phyloP scores from a whole-genome alignment of 2,113 vertebrate species.

The Sminthopsis crassicaudata region DNA sequence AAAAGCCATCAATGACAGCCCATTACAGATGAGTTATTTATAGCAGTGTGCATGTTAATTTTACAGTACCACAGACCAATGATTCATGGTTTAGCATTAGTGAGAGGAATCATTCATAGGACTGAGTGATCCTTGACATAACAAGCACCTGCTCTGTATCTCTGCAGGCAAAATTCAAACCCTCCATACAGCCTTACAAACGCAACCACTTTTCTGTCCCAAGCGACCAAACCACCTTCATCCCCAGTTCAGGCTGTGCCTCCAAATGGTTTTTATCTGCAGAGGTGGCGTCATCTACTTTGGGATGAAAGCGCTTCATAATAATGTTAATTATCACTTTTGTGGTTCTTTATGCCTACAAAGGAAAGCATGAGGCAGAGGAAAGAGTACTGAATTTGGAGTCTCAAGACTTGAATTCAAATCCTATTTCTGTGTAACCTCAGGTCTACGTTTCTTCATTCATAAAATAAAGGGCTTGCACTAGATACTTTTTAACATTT shows the following conservation, averaged over 20 bases:
- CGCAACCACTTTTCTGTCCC: neutral
- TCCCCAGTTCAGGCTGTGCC: neutral
- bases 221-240: neutral
- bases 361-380: neutral
- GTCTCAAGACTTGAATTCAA: neutral
- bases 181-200: conserved; percentile 40
- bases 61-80: conserved; percentile 82
- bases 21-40: conserved; percentile 85
- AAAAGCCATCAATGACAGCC: conserved; percentile 81
- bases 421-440: neutral
- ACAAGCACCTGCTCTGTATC: conserved; percentile 53
- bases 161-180: conserved; percentile 50
- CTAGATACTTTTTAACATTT: neutral
- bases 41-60: conserved; percentile 80
- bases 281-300: neutral
- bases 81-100: conserved; percentile 80
- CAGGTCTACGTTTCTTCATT: neutral
- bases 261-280: neutral
- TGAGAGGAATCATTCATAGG: conserved; percentile 82
- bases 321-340: neutral
- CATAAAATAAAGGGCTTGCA: neutral
- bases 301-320: neutral
- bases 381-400: neutral
- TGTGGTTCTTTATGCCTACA: neutral
- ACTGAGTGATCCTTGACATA: conserved; percentile 68